Evolutionary conservation across 2,888 invertebrate genomes (phyloP).

Genomic region (Drosophila nr. fundita): DNA sequence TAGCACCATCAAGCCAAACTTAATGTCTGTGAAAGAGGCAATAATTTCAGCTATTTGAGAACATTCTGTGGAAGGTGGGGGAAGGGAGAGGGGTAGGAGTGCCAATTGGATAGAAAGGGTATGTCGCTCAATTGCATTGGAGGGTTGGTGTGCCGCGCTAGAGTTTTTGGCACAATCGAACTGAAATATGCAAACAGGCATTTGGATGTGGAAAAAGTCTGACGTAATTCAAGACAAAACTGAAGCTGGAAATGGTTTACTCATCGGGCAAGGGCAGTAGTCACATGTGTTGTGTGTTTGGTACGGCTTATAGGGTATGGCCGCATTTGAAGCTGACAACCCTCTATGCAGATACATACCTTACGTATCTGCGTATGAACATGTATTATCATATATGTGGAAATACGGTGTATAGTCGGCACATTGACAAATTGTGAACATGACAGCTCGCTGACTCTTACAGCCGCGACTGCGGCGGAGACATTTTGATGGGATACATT

Average conservation of each 20-base stretch:
- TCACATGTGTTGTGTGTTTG: constrained; percentile 56
- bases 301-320: constrained; percentile 28
- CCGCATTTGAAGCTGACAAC: constrained; percentile 1
- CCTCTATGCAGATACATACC: background rate
- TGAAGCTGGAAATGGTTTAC: constrained; percentile 25
- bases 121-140: constrained; percentile 50
- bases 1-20: constrained; percentile 12
- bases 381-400: background rate
- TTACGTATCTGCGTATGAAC: background rate
- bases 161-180: constrained; percentile 48
- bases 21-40: constrained; percentile 50
- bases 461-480: constrained; percentile 27
- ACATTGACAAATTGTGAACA: constrained; percentile 56
- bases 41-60: constrained; percentile 39
- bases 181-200: constrained; percentile 34
- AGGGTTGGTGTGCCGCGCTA: constrained; percentile 12
- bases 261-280: constrained; percentile 6
- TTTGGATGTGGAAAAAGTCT: constrained; percentile 14
- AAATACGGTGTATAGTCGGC: constrained; percentile 25
- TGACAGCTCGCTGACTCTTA: constrained; percentile 46
- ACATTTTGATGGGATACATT: constrained; percentile 49
- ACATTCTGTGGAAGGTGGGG: background rate
- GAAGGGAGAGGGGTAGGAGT: background rate
- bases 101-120: background rate
- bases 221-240: constrained; percentile 25